These are phyloP conservation scores for Genyomyrus donnyi DNA, from an alignment of 2,113 vertebrate species.

Conservation along the genomic window DNA sequence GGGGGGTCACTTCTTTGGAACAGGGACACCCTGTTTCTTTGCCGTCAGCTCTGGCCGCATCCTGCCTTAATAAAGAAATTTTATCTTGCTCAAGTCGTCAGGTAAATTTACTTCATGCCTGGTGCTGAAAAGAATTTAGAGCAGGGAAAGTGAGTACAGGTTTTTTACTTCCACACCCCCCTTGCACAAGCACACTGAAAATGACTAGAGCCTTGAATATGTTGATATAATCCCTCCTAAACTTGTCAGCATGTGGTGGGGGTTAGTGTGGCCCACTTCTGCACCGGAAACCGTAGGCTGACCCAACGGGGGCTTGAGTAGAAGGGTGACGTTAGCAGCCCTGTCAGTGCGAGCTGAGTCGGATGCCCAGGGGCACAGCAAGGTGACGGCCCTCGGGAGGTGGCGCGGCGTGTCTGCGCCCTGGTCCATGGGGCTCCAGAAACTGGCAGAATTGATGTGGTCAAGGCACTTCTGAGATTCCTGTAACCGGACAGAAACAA, in stretches of 20 bases:
- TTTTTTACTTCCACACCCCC: neutral
- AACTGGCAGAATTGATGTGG: neutral
- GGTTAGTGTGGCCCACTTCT: conserved; percentile 32
- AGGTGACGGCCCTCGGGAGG: neutral
- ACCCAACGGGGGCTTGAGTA: neutral
- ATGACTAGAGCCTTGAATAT: conserved; percentile 51
- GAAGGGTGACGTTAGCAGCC: neutral
- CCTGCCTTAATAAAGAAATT: neutral
- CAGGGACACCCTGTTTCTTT: neutral
- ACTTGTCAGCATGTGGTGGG: conserved; percentile 44
- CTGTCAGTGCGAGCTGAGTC: neutral
- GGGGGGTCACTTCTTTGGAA: neutral
- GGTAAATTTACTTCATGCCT: neutral
- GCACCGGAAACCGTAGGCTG: neutral
- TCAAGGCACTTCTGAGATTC: neutral
- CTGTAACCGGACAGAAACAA: neutral
- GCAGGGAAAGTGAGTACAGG: neutral
- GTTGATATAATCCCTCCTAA: conserved; percentile 48
- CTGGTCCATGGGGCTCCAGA: neutral
- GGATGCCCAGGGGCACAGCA: neutral
- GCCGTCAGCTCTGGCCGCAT: neutral
- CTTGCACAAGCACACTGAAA: conserved; percentile 32
- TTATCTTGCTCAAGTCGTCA: neutral
- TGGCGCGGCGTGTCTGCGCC: neutral
- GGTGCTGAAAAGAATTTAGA: neutral